Base-by-base conservation (phyloP, 2,113 vertebrate species). In the Sinocyclocheilus anophthalmus region DNA sequence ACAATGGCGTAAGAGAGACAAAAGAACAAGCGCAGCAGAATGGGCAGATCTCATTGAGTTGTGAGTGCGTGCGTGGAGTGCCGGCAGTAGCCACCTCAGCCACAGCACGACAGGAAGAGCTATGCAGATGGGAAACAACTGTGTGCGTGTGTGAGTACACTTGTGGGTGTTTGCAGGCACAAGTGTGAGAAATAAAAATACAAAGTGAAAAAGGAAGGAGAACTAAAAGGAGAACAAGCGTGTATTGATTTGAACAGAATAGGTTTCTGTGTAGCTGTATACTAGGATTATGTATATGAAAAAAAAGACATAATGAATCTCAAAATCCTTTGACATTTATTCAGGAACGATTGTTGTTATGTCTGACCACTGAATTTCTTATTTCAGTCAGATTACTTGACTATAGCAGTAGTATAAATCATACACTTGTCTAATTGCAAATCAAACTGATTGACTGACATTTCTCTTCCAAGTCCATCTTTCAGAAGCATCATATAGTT, bases 71-170 rank as follows among this genome's bases (percentile, higher is more conserved):
- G 77, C 53, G 78, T 90, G 88, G 91, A 84, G 65, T 78, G 20
- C 84, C 13, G 22, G 69, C 78, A 84, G 84, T 84, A 67, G 85
- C 61, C 86, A 50, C 76, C 76, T 61, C 69, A 90, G 76, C 87
- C 90, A 89, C 88, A 76, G 88, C 88, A 85, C 48, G 84, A 59
- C 90, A 92, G 89, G 88, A 90, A 92, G 88, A 85, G 80, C 33
- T 18, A 53, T 16, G 81, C 84, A 91, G 90, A 93, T 85, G 90
- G 90, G 89, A 92, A 93, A 89, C 88, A 92, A 93, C 76, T 92
- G 91, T 89, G 84, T 70, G 69, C 83, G 88, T 85, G 80, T 61
- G 50, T 50, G 55, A 45, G 18, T 16, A 50, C 48, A 70, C 73
- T 81, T 81, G 84, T 84, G 75, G 42, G 73, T 67, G 84, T 59